Conservation (phyloP, 2,113 vertebrate species). For the Neofelis nebulosa region DNA sequence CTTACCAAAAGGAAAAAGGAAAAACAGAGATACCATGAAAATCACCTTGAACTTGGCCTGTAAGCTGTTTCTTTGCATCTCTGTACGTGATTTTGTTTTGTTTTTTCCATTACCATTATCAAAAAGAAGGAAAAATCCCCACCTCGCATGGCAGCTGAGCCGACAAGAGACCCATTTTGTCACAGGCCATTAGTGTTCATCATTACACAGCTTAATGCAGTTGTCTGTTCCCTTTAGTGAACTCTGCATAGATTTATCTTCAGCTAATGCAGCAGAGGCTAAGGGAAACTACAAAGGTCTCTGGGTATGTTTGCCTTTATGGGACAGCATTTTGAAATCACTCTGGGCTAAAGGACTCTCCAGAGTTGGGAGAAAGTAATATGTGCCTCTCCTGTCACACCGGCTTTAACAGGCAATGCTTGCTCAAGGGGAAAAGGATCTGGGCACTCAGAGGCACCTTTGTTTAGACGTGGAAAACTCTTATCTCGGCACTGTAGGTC, state of each 20-base stretch:
- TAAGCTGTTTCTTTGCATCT: background rate
- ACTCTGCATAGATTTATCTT: constrained; percentile 55
- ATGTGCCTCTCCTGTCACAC: background rate
- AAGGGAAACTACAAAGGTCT: constrained; percentile 36
- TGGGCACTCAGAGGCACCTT: background rate
- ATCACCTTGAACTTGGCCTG: background rate
- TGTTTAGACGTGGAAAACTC: background rate
- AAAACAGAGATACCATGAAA: background rate
- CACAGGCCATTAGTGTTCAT: constrained; percentile 59
- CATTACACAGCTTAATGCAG: constrained; percentile 56
- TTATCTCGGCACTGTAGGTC: background rate
- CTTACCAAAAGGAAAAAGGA: background rate
- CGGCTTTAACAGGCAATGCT: background rate
- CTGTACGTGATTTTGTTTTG: background rate
- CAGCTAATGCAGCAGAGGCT: constrained; percentile 51
- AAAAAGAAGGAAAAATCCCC: background rate
- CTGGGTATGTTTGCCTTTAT: background rate
- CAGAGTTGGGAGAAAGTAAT: background rate
- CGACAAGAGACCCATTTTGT: constrained; percentile 58
- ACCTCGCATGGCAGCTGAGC: background rate
- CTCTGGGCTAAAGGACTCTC: background rate
- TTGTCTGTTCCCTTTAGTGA: constrained; percentile 42
- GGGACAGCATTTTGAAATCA: constrained; percentile 31
- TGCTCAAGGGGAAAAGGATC: background rate
- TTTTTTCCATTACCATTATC: background rate